Conservation (phyloP, 1,140 invertebrate species). For the Ceratina australensis region DNA sequence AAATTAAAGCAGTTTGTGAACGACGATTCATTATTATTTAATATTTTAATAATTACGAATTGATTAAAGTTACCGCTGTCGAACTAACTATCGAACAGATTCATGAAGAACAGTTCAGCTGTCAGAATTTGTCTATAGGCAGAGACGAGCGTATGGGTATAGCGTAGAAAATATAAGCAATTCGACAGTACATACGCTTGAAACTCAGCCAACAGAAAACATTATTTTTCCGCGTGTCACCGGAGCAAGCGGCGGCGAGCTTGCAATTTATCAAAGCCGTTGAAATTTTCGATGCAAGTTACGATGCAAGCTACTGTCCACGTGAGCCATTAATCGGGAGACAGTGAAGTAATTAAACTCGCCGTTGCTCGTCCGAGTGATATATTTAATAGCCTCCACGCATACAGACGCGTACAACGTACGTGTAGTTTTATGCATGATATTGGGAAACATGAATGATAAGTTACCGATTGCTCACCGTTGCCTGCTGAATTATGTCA, state of each 20-base stretch:
- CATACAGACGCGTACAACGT: neutral
- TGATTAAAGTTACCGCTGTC: too few relatives aligned
- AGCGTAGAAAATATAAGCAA: neutral
- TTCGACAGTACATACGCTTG: neutral
- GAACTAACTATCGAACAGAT: too few relatives aligned
- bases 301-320: neutral
- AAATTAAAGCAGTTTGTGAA: too few relatives aligned
- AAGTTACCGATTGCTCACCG: neutral
- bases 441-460: neutral
- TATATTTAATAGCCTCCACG: neutral
- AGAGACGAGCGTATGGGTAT: too few relatives aligned
- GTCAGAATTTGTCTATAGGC: too few relatives aligned
- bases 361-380: neutral
- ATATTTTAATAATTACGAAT: too few relatives aligned
- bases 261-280: neutral
- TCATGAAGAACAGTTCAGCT: too few relatives aligned
- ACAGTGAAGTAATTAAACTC: slow-evolving; percentile 21
- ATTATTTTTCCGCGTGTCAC: slow-evolving; percentile 5
- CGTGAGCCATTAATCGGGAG: neutral
- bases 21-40: too few relatives aligned
- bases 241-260: neutral
- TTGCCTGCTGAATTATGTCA: neutral
- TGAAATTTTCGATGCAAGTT: slow-evolving; percentile 16
- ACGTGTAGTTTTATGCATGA: neutral
- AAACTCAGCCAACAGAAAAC: neutral